Evolutionary conservation across 2,113 vertebrate genomes (phyloP), one percentile per base, ranked within the genome.

Genomic region (Myotis lucifugus): DNA sequence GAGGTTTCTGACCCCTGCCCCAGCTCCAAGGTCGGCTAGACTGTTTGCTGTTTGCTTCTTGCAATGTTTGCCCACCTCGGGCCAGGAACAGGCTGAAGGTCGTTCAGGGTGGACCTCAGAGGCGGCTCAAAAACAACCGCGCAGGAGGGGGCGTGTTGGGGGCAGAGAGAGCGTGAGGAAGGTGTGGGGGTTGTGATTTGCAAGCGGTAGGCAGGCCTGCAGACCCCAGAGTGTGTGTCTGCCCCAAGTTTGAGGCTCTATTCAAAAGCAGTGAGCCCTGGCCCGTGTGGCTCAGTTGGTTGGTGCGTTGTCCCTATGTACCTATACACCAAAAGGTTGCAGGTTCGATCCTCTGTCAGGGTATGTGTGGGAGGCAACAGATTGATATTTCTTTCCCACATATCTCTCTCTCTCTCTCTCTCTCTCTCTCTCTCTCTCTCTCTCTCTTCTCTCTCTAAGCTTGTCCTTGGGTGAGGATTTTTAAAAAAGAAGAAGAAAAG

Each of bases 21-120:
- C 8, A 2, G 50, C 32, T 79, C 56, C 87, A 64, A 90, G 92
- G 97, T 90, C 74, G 8, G 50, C 7, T 6, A 15, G 48, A 67
- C 91, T 95, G 88, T 92, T 97, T 84, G 67, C 59, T 78, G 13
- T 95, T 72, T 37, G 83, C 79, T 90, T 73, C 32, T 50, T 92
- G 96, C 92, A 96, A 92, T 96, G 94, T 97, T 97, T 97, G 94
- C 32, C 83, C 92, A 78, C 42, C 52, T 19, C 14, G 15, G 79
- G 89, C 77, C 88, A 67, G 59, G 84, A 73, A 94, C 70, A 81
- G 92, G 59, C 54, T 90, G 72, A 96, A 96, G 96, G 96, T 95
- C 42, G 0, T 6, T 40, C 48, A 5, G 56, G 50, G 37, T 46
- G 73, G 93, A 82, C 46, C 46, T 82, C 61, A 67, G 85, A 29